phyloP scores from a whole-genome alignment of 2,797 vertebrate genomes.

The Gymnothorax reevesii region DNA sequence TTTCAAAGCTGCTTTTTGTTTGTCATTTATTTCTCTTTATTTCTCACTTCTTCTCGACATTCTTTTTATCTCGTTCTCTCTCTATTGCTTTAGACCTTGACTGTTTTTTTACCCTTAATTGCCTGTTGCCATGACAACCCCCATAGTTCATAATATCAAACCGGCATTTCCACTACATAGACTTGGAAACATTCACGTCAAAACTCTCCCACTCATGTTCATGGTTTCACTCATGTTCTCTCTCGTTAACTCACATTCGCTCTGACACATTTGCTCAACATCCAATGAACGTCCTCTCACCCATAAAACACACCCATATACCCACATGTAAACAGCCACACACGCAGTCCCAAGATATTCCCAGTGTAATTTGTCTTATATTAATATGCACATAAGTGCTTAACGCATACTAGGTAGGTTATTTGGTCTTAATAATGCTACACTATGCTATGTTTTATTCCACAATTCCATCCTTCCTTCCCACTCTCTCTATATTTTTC shows the following conservation, averaged over 20 bases:
- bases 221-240: conserved; percentile 22
- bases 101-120: conserved; percentile 14
- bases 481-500: not conserved
- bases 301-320: not conserved
- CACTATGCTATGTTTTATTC: not conserved
- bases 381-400: not conserved
- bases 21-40: not conserved
- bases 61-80: not conserved
- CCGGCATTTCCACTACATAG: conserved; percentile 7
- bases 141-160: conserved; percentile 1
- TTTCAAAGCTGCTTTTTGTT: not conserved
- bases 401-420: not conserved
- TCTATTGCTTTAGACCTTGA: not conserved
- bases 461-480: not conserved
- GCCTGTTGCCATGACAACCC: conserved; percentile 29
- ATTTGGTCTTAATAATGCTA: not conserved
- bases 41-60: not conserved
- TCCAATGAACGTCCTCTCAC: not conserved
- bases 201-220: conserved; percentile 2
- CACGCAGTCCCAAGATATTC: not conserved
- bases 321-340: not conserved
- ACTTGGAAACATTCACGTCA: not conserved
- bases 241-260: not conserved
- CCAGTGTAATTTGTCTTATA: not conserved
- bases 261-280: not conserved